Evolutionary conservation across 2,113 vertebrate species (phyloP).

Genomic region (Neodon shergylaensis): DNA sequence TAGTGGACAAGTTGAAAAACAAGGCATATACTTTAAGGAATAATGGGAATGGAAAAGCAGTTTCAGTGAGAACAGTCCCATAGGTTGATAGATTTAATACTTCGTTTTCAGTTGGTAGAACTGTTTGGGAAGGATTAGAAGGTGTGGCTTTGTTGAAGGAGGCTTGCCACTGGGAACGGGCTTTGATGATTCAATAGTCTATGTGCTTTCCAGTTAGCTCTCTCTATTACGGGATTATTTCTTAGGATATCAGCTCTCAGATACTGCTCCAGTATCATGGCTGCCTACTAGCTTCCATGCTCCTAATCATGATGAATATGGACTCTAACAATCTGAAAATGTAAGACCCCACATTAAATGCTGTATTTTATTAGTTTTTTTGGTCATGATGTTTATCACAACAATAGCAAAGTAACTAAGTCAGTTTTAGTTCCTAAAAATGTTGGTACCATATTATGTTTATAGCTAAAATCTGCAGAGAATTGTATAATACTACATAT

Average conservation of each 20-base stretch:
- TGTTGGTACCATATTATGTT: neutral
- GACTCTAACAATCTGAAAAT: neutral
- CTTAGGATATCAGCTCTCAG: neutral
- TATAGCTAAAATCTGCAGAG: neutral
- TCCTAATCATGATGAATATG: neutral
- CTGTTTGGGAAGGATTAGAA: neutral
- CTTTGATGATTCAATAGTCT: neutral
- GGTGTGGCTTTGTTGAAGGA: neutral
- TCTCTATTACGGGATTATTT: neutral
- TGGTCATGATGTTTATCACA: neutral
- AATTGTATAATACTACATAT: neutral
- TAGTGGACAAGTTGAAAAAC: neutral
- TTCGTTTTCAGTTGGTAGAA: neutral
- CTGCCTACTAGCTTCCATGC: neutral
- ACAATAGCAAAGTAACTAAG: neutral
- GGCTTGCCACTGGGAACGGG: fast-evolving
- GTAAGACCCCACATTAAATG: neutral
- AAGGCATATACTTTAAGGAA: neutral
- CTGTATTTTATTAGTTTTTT: neutral
- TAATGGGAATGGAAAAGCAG: neutral
- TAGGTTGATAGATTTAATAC: neutral
- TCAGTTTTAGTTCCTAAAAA: neutral
- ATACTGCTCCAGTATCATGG: neutral
- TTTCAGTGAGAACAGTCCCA: neutral
- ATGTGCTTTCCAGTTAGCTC: too few species aligned